Evolutionary conservation across 2,888 invertebrate genomes (phyloP), one percentile per base, ranked within the genome.

Genomic region (Taphrorychus bicolor): DNA sequence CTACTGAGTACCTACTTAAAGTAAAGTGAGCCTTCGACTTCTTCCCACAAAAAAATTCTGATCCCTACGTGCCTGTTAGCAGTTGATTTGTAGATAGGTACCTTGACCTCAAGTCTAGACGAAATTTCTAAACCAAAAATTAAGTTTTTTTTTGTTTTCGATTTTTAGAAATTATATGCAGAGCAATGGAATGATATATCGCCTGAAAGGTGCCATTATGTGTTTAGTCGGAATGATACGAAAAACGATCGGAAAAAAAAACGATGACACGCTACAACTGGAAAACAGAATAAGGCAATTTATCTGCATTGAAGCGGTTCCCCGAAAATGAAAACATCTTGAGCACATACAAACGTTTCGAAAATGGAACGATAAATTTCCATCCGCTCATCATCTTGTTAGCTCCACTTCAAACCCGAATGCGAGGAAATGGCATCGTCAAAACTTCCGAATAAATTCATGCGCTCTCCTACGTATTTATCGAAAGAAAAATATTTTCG

Each of bases 361-460:
- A 45, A 45, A 45, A 45, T 45, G 14, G 45, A 45, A 16, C 45
- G 14, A 45, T 45, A 45, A 45, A 45, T 45, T 45, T 45, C 45
- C 45, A 45, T 45, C 17, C 45, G 45, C 45, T 45, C 45, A 45
- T 45, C 45, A 45, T 45, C 45, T 45, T 45, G 45, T 45, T 45
- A 45, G 45, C 45, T 45, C 17, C 45, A 45, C 45, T 45, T 45
- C 45, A 45, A 45, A 17, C 45, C 45, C 45, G 45, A 45, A 45
- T 45, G 14, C 45, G 54, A 9, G 23, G 42, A 58, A 58, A 60
- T 16, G 51, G 51, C 63, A 22, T 51, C 63, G 51, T 40, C 56
- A 56, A 45, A 63, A 63, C 57, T 57, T 21, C 54, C 49, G 45
- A 64, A 64, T 58, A 64, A 64, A 64, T 64, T 62, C 24, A 14